Base-by-base conservation (phyloP, 1,140 invertebrate species). In the Neodiprion virginianus region DNA sequence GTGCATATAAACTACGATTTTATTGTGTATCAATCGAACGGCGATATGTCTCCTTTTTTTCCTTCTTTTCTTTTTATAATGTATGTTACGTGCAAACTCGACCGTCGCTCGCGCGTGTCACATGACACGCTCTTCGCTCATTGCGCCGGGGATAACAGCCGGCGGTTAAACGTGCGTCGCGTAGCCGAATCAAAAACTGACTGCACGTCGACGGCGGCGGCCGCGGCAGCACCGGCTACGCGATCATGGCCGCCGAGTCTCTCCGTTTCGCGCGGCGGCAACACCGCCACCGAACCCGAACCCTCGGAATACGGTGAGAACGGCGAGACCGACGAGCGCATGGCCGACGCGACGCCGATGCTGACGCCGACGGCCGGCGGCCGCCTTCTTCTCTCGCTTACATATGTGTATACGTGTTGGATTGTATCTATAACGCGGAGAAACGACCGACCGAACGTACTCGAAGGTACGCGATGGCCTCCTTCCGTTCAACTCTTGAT, bases 241-340 rank as follows among this genome's bases (percentile, higher is more conserved):
- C 11, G 53, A 61, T 14, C n/a, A 61, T 61, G 53, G 53, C 53
- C 28, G 53, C 8, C 17, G 53, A 50, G 48, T 14, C 67, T 17
- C 14, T 40, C 67, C 67, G 68, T 72, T 65, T 70, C 74, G 50
- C 49, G 48, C 48, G 66, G 69, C 75, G 77, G 76, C 78, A 71
- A 76, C 78, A 75, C 71, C 78, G 76, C 79, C 75, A 75, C 77
- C 79, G 79, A 69, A 1, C 2, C 79, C 78, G 75, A 80, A 40
- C 28, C 28, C 28, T 40, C 28, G 28, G 28, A 40, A 40, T 40
- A 82, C 84, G 80, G 83, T 85, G 81, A 76, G 48, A 80, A 82
- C 84, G 80, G 83, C 85, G 81, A 82, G 81, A 86, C 82, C 84
- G 80, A 72, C 79, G 74, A 76, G 48, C 66, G 72, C 21, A 61